Base-by-base conservation (phyloP, 2,888 invertebrate genomes). In the Archips xylosteana region DNA sequence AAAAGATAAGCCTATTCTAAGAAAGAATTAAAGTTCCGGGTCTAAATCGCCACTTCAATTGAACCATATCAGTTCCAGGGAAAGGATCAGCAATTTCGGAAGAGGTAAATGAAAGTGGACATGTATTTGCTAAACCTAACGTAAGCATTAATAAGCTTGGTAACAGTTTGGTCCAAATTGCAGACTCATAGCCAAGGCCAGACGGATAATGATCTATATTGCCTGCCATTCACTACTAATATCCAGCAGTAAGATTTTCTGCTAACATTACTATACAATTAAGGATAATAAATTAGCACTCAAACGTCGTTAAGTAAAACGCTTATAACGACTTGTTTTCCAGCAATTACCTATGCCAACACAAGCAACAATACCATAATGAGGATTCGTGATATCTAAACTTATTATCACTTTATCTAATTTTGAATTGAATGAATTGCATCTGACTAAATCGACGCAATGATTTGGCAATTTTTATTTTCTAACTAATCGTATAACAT, bases 141-240 rank as follows among this genome's bases (percentile, higher is more conserved):
- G 34, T 61, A 32, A 63, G 32, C 34, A 47, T 47, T 63, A 45
- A 47, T 63, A 34, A 63, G 15, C 13, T 13, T 47, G 8, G 62
- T n/a, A 63, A 62, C 12, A 60, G 63, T 47, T 34, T 63, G 45
- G 32, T 47, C 63, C 47, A 63, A 63, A 51, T 36, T 51, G 65
- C 65, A 81, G 76, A 75, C 76, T 71, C 75, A 65, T 36, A 47
- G 12, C 57, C 85, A 83, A 85, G 85, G 84, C 74, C 81, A 81
- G 49, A 65, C 71, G 71, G 81, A 79, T 80, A 75, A 75, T 36
- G 75, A 82, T 82, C 82, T 72, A 70, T 63, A 74, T 69, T 63
- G 61, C 57, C 70, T 67, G 72, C 78, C 82, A 75, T 79, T 82
- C 83, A 81, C 81, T 78, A 64, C 66, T 74, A 76, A 71, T 75